A percentile compares a stretch with the other conserved stretches of the same genome.
Evolutionary conservation across 2,797 vertebrate species (phyloP).

Genomic region (Lates japonicus): DNA sequence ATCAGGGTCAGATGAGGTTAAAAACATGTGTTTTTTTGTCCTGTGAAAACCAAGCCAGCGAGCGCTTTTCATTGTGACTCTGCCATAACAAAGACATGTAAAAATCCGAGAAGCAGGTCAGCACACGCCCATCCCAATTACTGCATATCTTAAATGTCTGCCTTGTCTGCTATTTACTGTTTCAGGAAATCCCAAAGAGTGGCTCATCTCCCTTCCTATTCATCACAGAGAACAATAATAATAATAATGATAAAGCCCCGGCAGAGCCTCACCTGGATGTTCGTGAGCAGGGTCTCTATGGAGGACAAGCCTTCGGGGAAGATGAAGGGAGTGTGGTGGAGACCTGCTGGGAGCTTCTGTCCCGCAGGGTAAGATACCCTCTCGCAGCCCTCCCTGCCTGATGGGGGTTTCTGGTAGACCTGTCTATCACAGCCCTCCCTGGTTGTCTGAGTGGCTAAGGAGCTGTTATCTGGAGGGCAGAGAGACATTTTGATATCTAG

Average conservation of each 20-base stretch:
- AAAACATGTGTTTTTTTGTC: slow-evolving; percentile 9
- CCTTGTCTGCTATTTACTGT: slow-evolving; percentile 71
- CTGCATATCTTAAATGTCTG: slow-evolving; percentile 72
- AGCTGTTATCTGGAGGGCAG: slow-evolving; percentile 90
- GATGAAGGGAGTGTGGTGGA: slow-evolving; percentile 94
- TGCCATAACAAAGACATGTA: slow-evolving; percentile 73
- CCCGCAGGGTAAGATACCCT: slow-evolving; percentile 92
- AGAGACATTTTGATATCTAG: slow-evolving; percentile 56
- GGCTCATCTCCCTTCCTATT: slow-evolving; percentile 72
- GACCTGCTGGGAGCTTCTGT: slow-evolving; percentile 94
- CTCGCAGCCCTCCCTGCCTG: slow-evolving; percentile 89
- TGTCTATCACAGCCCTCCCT: slow-evolving; percentile 96
- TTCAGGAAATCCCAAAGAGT: slow-evolving; percentile 78
- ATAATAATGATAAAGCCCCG: slow-evolving; percentile 73
- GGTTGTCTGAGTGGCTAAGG: slow-evolving; percentile 91
- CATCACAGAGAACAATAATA: slow-evolving; percentile 68
- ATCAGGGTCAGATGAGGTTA: slow-evolving; percentile 38
- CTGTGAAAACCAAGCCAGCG: slow-evolving; percentile 50
- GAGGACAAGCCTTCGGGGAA: slow-evolving; percentile 99
- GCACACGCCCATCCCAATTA: slow-evolving; percentile 78
- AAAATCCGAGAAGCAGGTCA: slow-evolving; percentile 81
- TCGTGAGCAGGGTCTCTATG: slow-evolving; percentile 99
- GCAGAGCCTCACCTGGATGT: slow-evolving; percentile 96
- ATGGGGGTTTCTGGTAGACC: slow-evolving; percentile 89
- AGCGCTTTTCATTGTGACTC: slow-evolving; percentile 56